These are phyloP conservation scores for Tethya wilhelma DNA, from an alignment of 37 sponge, comb jelly and placozoan genomes.

Conservation along the genomic window DNA sequence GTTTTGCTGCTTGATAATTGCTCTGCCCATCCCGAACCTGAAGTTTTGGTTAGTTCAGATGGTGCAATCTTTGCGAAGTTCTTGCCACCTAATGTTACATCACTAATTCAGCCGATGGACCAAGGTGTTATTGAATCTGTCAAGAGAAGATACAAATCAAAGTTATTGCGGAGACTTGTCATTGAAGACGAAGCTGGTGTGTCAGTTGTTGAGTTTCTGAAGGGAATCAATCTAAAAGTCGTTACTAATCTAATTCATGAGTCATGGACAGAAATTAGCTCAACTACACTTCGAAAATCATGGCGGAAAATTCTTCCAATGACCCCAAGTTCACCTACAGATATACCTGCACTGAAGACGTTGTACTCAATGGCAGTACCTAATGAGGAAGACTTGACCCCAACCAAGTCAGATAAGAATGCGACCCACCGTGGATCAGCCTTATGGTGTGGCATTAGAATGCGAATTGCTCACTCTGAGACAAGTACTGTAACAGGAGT, in stretches of 20 bases:
- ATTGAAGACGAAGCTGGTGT: no score
- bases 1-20: slow-evolving; percentile 67
- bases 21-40: slow-evolving; percentile 59
- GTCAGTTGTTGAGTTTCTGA: not conserved
- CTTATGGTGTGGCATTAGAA: slow-evolving; percentile 7
- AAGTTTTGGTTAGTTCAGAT: slow-evolving; percentile 36
- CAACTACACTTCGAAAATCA: no score
- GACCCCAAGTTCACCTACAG: slow-evolving; percentile 6
- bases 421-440: not conserved
- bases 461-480: slow-evolving; percentile 15
- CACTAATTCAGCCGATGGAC: slow-evolving; percentile 85
- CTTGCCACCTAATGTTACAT: slow-evolving; percentile 82
- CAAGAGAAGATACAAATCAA: slow-evolving; percentile 61
- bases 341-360: not conserved
- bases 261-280: no score
- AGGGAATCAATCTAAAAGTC: no score
- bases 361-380: slow-evolving; percentile 16
- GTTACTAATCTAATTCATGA: no score
- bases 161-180: slow-evolving; percentile 30
- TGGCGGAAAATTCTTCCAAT: slow-evolving; percentile 13
- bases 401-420: not conserved
- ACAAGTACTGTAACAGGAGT: not conserved
- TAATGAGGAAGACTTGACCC: slow-evolving; percentile 5
- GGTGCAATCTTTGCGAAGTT: no score
- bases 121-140: slow-evolving; percentile 66